These are phyloP conservation scores for Macropus fuliginosus DNA, from an alignment of 2,797 vertebrate species.

Conservation along the genomic window DNA sequence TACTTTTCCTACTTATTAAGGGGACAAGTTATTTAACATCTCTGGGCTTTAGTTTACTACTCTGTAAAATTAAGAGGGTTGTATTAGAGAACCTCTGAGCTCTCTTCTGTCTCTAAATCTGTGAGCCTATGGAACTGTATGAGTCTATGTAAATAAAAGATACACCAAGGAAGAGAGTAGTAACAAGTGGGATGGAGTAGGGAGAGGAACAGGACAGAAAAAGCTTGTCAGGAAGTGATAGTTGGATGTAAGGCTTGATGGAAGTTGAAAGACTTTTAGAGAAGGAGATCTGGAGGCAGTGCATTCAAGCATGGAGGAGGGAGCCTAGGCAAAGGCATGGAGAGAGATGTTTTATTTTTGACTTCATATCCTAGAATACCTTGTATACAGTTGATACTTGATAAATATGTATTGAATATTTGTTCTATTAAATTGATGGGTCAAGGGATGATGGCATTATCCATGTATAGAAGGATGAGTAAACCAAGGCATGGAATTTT, in stretches of 20 bases:
- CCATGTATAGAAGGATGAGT: not conserved
- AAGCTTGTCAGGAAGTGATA: not conserved
- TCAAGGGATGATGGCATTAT: not conserved
- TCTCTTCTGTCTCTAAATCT: not conserved
- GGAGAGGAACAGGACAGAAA: not conserved
- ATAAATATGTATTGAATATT: not conserved
- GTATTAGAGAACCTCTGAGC: not conserved
- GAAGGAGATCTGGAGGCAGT: not conserved
- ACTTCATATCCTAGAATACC: not conserved
- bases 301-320: not conserved
- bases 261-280: not conserved
- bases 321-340: not conserved
- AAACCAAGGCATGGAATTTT: not conserved
- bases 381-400: not conserved
- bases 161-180: not conserved
- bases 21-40: not conserved
- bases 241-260: not conserved
- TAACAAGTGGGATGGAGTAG: not conserved
- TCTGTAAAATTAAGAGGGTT: not conserved
- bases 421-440: not conserved
- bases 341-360: not conserved
- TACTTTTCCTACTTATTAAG: not conserved
- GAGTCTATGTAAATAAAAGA: not conserved
- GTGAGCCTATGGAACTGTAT: not conserved
- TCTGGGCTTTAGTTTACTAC: not conserved